Evolutionary conservation across 1,140 invertebrate species (phyloP), one percentile per base, ranked within the genome.

Genomic region (Brachystomella parvula): DNA sequence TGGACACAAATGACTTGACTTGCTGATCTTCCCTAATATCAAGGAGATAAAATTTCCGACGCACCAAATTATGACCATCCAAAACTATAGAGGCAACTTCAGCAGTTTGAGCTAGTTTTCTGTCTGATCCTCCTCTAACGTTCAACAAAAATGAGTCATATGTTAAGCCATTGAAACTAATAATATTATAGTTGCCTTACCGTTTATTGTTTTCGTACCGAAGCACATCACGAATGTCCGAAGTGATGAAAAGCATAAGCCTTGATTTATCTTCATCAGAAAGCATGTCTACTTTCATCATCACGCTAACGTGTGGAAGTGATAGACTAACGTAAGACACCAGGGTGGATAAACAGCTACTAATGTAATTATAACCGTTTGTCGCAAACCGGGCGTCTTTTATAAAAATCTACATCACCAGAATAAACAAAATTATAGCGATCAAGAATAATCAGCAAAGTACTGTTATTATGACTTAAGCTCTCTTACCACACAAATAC

Each of bases 181-280:
- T 32, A 24, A 53, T 19, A 53, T 26, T 53, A 53, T 53, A 53
- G 24, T 53, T 6, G 9, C 21, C 35, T 39, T 53, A 53, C 49
- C 21, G 49, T 24, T 53, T 53, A 24, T 53, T 53, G 44, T 70
- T 70, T 47, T 70, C 69, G n/a, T 67, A 70, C 1, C 69, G 30
- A 15, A 70, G 63, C 9, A 70, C 65, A 61, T 70, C 69, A 30
- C 64, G 60, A 35, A 70, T 65, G 31, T 70, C 69, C 0, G 69
- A 70, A 47, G 61, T 67, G 12, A 70, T 70, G 30, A 70, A 70
- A 2, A 70, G 44, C 29, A 64, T 62, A 2, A 70, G 59, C 58
- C 61, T 64, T 1, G 65, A 66, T 30, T 58, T 67, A 24, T 69
- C 64, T 26, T 66, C 64, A 19, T 69, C 68, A 19, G 60, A 33